Conservation (phyloP, 1,140 invertebrate genomes). For the Melitaea cinxia region DNA sequence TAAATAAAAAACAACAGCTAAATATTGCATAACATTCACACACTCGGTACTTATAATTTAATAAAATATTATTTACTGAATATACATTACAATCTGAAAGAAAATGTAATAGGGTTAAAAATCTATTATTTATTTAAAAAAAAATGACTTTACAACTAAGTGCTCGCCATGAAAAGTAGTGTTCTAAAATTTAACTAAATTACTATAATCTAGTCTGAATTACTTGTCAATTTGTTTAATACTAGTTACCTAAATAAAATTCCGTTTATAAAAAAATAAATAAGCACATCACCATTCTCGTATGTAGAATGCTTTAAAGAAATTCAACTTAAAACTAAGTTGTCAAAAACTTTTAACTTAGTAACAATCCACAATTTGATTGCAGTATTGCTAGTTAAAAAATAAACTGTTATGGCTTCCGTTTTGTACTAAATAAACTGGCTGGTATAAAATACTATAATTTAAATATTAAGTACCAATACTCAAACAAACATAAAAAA, state of each 20-base stretch:
- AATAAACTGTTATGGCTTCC: constrained; percentile 67
- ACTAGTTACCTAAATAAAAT: constrained; percentile 63
- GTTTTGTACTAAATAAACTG: constrained; percentile 68
- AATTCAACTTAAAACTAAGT: constrained; percentile 56
- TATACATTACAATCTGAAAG: constrained; percentile 59
- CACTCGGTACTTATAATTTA: constrained; percentile 57
- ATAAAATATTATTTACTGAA: constrained; percentile 66
- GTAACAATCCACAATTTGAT: constrained; percentile 65
- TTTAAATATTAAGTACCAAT: constrained; percentile 37
- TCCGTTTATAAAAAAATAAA: constrained; percentile 73
- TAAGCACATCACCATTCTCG: constrained; percentile 73
- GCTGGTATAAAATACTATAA: constrained; percentile 31
- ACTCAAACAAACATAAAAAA: constrained; percentile 11
- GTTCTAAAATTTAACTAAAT: constrained; percentile 49
- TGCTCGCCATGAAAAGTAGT: constrained; percentile 46
- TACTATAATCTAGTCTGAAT: constrained; percentile 51
- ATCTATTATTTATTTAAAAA: constrained; percentile 46
- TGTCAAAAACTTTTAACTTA: constrained; percentile 41
- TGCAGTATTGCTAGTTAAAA: constrained; percentile 60
- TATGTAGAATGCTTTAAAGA: constrained; percentile 58
- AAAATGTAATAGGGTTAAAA: constrained; percentile 44
- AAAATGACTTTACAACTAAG: constrained; percentile 41
- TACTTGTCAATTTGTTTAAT: constrained; percentile 60
- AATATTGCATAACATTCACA: constrained; percentile 66
- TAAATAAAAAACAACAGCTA: constrained; percentile 51